A percentile compares a stretch with the other conserved stretches of the same genome.
Conservation (phyloP, 2,888 invertebrate genomes). For the Xestia xanthographa region DNA sequence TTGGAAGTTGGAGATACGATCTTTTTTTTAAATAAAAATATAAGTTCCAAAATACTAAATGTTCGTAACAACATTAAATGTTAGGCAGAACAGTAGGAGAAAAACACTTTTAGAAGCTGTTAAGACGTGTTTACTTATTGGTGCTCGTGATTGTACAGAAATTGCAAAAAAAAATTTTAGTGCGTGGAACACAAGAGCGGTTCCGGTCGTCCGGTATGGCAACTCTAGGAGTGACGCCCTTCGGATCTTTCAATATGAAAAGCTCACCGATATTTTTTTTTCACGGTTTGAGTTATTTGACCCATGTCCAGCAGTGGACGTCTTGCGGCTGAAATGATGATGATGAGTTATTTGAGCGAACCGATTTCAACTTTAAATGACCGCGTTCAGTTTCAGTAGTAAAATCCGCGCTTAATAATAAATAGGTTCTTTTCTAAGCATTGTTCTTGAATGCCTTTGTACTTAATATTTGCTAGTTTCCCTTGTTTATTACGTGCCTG, state of each 20-base stretch:
- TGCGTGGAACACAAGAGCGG: background rate
- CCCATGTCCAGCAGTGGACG: too few relatives aligned
- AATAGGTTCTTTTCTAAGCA: background rate
- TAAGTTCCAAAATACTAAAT: too few relatives aligned
- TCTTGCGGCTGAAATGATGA: too few relatives aligned
- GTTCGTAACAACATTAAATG: too few relatives aligned
- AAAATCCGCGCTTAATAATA: background rate
- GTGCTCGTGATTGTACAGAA: background rate
- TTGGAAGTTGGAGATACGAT: too few relatives aligned
- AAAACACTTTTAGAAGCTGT: too few relatives aligned
- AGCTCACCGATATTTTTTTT: too few relatives aligned
- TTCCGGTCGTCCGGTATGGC: background rate
- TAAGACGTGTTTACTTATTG: too few relatives aligned
- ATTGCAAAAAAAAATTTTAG: background rate
- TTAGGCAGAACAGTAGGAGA: too few relatives aligned
- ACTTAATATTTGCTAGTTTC: background rate
- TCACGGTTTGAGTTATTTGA: too few relatives aligned
- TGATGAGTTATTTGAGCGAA: background rate
- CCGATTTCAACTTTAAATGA: background rate
- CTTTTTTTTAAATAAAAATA: too few relatives aligned
- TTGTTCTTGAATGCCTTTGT: background rate
- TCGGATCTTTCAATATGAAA: too few relatives aligned
- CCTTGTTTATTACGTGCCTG: background rate
- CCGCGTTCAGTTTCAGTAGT: background rate
- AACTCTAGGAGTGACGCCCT: background rate